Percentiles rank a stretch among this genome's conserved stretches.
Evolutionary conservation across 2,113 vertebrate genomes (phyloP).

Genomic region (Chloropsis cyanopogon): DNA sequence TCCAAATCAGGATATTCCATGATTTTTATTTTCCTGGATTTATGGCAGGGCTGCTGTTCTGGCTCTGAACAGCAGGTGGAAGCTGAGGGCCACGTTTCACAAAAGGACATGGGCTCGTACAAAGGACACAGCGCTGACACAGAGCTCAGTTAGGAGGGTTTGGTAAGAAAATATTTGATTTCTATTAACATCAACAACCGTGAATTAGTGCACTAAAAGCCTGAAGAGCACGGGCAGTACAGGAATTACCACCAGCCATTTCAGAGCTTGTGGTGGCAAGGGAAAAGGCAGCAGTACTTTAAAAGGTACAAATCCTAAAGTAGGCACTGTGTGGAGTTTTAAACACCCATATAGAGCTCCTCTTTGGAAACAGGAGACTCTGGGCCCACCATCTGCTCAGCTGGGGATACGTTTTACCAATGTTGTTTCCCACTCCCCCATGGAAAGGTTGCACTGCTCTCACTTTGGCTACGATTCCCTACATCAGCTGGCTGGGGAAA

Average conservation of each 20-base stretch:
- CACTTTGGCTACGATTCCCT: neutral
- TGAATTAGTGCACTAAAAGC: neutral
- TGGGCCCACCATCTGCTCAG: neutral
- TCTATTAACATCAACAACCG: neutral
- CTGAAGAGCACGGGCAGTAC: neutral
- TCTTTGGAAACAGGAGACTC: neutral
- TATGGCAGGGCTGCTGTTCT: neutral
- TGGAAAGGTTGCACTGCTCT: neutral
- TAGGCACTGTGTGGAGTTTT: neutral
- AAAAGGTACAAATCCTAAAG: neutral
- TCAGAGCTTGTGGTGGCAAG: neutral
- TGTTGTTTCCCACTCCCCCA: neutral
- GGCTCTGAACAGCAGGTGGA: slow-evolving; percentile 69
- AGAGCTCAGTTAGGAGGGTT: neutral
- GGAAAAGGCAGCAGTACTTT: neutral
- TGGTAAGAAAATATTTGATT: neutral
- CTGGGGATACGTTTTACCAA: neutral
- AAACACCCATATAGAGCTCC: neutral
- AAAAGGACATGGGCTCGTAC: neutral
- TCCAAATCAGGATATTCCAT: neutral
- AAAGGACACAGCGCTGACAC: neutral
- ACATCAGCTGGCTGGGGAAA: neutral
- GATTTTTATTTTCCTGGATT: neutral
- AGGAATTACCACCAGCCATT: neutral
- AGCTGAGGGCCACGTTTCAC: slow-evolving; percentile 31